These are phyloP conservation scores for Callinectes sapidus DNA, from an alignment of 2,888 invertebrate species.

Conservation along the genomic window DNA sequence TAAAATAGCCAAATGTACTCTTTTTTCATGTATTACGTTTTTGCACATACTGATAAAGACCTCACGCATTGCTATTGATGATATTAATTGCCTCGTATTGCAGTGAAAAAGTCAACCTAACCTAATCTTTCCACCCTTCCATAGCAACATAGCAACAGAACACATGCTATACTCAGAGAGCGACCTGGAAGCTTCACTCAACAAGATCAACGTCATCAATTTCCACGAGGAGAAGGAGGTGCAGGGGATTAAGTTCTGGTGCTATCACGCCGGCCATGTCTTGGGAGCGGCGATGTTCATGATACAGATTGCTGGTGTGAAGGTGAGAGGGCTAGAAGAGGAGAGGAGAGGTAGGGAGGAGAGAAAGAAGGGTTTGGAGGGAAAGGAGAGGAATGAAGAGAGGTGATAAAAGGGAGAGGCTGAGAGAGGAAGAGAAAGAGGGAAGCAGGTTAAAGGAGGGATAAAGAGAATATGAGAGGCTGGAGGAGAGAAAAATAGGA, in stretches of 20 bases:
- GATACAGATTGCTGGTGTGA: constrained; percentile 99
- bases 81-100: no score
- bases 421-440: not conserved
- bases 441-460: not conserved
- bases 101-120: not conserved
- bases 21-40: no score
- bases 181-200: constrained; percentile 98
- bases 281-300: constrained; percentile 99
- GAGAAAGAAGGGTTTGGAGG: not conserved
- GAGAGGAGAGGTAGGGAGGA: not conserved
- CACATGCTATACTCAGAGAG: constrained; percentile 98
- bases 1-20: no score
- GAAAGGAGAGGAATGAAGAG: not conserved
- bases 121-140: not conserved
- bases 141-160: constrained; percentile 95
- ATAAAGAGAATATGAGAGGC: not conserved
- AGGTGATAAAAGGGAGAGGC: not conserved
- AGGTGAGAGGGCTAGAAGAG: constrained; percentile 75
- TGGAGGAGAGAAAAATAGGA: not conserved
- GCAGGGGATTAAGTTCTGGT: constrained; percentile 97
- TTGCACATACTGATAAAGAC: no score
- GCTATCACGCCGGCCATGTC: constrained; percentile 99
- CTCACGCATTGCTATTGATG: no score
- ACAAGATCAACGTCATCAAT: constrained; percentile 98
- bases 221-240: constrained; percentile 99